A percentile compares a stretch with the other conserved stretches of the same genome.
Evolutionary conservation across 2,888 invertebrate genomes (phyloP).

Genomic region (Cyclophora punctaria): DNA sequence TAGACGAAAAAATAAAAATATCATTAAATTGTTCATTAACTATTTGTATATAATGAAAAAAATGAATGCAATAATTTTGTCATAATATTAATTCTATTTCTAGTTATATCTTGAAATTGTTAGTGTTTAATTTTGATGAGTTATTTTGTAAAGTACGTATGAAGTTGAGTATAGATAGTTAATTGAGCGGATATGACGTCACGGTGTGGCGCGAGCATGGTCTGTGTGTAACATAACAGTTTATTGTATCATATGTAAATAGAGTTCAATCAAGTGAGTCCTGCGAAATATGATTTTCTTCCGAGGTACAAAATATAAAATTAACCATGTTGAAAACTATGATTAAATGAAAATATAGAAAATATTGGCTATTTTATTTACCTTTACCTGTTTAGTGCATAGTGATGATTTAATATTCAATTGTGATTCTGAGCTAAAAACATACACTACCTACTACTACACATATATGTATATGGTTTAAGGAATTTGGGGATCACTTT

Average conservation of each 20-base stretch:
- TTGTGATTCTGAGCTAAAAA: background rate
- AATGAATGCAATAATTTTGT: conserved; percentile 63
- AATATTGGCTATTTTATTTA: conserved; percentile 29
- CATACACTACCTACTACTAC: too few species aligned
- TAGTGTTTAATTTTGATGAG: conserved; percentile 42
- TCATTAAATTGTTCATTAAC: conserved; percentile 34
- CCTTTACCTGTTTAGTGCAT: background rate
- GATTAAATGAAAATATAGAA: conserved; percentile 68
- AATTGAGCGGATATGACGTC: conserved; percentile 28
- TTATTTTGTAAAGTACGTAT: conserved; percentile 50
- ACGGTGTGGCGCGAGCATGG: conserved; percentile 42
- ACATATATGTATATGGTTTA: too few species aligned
- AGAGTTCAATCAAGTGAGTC: conserved; percentile 61
- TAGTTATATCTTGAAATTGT: conserved; percentile 51
- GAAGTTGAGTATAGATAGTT: conserved; percentile 69
- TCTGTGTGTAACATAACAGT: conserved; percentile 61
- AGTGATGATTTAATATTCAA: too few species aligned
- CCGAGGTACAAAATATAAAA: conserved; percentile 71
- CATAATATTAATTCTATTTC: conserved; percentile 59
- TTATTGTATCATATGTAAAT: conserved; percentile 72
- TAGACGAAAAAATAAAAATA: conserved; percentile 26
- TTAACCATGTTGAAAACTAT: conserved; percentile 74
- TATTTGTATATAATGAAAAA: conserved; percentile 52
- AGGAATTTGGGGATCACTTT: too few species aligned
- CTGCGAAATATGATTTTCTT: conserved; percentile 73